These are phyloP conservation scores for Pseudachorutes palmiensis DNA, from an alignment of 1,140 invertebrate genomes.

Conservation along the genomic window DNA sequence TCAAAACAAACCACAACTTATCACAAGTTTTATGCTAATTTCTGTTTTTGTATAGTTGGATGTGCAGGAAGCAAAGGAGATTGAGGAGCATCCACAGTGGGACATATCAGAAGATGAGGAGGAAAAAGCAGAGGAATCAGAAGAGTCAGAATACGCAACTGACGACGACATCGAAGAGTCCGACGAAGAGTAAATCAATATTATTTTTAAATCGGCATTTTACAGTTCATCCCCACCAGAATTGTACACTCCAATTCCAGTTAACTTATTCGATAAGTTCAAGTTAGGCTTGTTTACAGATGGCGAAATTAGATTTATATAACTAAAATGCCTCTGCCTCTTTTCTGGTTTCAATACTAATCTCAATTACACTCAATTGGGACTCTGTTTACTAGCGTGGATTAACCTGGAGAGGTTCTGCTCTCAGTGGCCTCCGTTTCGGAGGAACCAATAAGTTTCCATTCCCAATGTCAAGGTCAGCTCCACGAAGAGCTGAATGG, in stretches of 20 bases:
- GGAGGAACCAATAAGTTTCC: slow-evolving; percentile 15
- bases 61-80: slow-evolving; percentile 85
- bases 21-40: no score
- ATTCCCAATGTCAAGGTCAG: no score
- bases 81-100: slow-evolving; percentile 91
- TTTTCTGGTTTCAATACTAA: no score
- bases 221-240: no score
- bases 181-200: slow-evolving; percentile 40
- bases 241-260: no score
- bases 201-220: background rate
- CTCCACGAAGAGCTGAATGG: no score
- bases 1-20: background rate
- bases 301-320: no score
- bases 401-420: slow-evolving; percentile 22
- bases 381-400: no score
- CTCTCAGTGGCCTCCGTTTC: slow-evolving; percentile 20
- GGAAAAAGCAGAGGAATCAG: slow-evolving; percentile 57
- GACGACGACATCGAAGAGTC: slow-evolving; percentile 59
- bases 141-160: slow-evolving; percentile 62
- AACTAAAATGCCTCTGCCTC: no score
- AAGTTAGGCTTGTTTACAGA: no score
- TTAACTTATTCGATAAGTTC: no score
- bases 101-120: slow-evolving; percentile 89
- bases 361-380: no score
- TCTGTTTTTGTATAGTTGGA: slow-evolving; percentile 77